Evolutionary conservation across 2,888 invertebrate genomes (phyloP), one percentile per base, ranked within the genome.

Genomic region (Chymomyza fuscimana): DNA sequence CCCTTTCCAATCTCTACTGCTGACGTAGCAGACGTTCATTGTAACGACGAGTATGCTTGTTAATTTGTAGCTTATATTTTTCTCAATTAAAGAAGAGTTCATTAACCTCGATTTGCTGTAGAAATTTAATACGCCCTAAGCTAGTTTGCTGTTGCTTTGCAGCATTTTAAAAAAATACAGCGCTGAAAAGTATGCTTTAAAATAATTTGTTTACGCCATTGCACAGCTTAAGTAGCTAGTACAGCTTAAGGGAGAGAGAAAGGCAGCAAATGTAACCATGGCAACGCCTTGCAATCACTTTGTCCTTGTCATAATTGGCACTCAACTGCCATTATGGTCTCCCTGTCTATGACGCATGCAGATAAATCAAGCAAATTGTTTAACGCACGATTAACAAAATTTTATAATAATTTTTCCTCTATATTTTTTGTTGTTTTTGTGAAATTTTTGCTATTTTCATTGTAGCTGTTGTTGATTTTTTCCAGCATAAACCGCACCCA

Each of bases 341-440:
- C 16, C 25, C 32, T 16, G 52, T 16, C 52, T 7, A 9, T 25
- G 58, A 58, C 15, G 40, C 36, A 36, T 36, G 46, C 29, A 52
- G 59, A 85, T 86, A 88, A 88, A 86, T 86, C 86, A 88, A 76
- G 72, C 70, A 87, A 88, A 86, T 87, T 85, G 89, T 82, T 86
- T 88, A 86, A 85, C 86, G 86, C 87, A 83, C 86, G 86, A 88
- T 86, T 86, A 86, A 89, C 86, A 85, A 87, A 85, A 80, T 77
- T 82, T 80, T 78, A 74, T 87, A 58, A 58, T 25, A 22, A 19
- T 76, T 74, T 74, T 16, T 25, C 59, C 10, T 25, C 59, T 29
- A 10, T 51, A n/a, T 16, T 52, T 63, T 2, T 52, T 60, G 12
- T 70, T 73, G 76, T 68, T 64, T 60, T 71, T 70, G 74, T 67